Percentiles rank a stretch among this genome's conserved stretches.
Conservation (phyloP, 2,888 invertebrate species). For the Euplexia lucipara region DNA sequence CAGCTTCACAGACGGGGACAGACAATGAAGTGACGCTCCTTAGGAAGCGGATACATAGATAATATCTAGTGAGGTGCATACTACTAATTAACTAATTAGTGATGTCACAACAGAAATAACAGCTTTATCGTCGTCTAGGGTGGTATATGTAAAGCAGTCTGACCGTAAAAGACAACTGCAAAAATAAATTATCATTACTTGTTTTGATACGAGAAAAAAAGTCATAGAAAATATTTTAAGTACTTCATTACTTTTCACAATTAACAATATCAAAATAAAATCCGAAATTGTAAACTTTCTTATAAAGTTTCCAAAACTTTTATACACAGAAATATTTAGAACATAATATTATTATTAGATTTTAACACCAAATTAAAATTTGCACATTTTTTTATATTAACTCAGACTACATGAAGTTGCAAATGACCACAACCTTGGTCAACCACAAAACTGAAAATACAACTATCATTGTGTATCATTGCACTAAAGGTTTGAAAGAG, state of each 20-base stretch:
- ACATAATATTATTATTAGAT: no score
- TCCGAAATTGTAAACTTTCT: not conserved
- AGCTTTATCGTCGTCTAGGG: conserved; percentile 33
- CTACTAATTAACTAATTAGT: no score
- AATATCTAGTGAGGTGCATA: no score
- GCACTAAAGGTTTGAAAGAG: not conserved
- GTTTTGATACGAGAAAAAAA: conserved; percentile 7
- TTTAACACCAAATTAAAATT: no score
- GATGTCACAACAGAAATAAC: conserved; percentile 22
- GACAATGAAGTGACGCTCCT: no score
- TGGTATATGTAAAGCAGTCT: conserved; percentile 16
- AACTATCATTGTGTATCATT: no score
- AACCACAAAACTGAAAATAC: no score
- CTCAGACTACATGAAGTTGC: no score
- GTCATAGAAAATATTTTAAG: not conserved
- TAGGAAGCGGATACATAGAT: no score
- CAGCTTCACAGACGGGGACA: no score
- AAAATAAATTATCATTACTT: conserved; percentile 20
- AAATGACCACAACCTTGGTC: no score
- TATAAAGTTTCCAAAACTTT: not conserved
- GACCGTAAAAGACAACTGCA: not conserved
- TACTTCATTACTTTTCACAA: not conserved
- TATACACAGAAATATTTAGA: not conserved
- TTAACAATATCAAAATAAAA: not conserved
- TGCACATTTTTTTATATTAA: no score